Evolutionary conservation across 2,797 vertebrate genomes (phyloP).

Genomic region (Paramormyrops hopkinsi): DNA sequence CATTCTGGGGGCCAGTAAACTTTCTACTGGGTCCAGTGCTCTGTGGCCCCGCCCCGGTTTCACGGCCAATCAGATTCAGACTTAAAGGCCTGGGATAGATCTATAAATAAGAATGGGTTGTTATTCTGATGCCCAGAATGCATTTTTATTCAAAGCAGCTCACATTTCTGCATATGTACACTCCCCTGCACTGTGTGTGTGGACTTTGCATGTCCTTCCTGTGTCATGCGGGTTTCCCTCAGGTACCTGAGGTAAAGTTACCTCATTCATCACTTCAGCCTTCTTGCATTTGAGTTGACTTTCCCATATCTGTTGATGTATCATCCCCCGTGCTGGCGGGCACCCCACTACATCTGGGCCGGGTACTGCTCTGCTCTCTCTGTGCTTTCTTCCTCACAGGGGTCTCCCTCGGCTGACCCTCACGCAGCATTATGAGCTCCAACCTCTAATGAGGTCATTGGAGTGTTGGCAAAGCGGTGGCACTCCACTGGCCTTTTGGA

Average conservation of each 20-base stretch:
- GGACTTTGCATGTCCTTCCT: not conserved
- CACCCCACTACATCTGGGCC: not conserved
- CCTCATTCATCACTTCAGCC: not conserved
- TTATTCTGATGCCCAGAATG: not conserved
- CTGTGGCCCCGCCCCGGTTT: not conserved
- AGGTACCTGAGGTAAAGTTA: not conserved
- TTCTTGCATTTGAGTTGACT: not conserved
- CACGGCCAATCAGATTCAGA: not conserved
- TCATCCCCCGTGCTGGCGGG: not conserved
- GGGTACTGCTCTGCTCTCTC: not conserved
- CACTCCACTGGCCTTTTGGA: not conserved
- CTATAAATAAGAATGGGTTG: not conserved
- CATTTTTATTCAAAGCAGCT: not conserved
- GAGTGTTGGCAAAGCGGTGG: not conserved
- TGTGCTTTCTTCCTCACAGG: not conserved
- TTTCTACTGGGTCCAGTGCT: not conserved
- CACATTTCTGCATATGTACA: not conserved
- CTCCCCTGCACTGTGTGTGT: not conserved
- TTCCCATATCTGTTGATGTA: not conserved
- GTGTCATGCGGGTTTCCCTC: not conserved
- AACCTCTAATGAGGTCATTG: conserved; percentile 9
- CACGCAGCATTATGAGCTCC: not conserved
- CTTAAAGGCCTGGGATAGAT: not conserved
- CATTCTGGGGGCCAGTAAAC: not conserved
- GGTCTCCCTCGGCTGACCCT: not conserved